phyloP scores from a whole-genome alignment of 2,888 invertebrate genomes.

The Hypomecis punctinalis region DNA sequence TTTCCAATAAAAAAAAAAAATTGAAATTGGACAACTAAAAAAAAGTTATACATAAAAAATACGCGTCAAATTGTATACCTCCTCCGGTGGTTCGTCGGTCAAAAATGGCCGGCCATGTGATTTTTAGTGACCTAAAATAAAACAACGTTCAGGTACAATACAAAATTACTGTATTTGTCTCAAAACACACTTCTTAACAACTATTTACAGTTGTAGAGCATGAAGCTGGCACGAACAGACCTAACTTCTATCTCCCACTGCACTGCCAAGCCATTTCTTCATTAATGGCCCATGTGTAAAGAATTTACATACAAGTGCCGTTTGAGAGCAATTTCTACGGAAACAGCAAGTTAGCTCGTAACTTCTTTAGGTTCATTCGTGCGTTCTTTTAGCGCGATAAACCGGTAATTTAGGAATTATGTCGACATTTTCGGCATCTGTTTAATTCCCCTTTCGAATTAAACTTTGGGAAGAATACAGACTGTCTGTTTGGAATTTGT shows the following conservation, averaged over 20 bases:
- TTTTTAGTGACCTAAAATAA: too few species aligned
- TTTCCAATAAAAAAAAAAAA: too few species aligned
- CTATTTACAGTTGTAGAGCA: background rate
- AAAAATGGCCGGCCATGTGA: too few species aligned
- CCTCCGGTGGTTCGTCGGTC: too few species aligned
- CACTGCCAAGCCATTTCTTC: conserved; percentile 4
- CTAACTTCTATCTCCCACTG: background rate
- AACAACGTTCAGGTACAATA: too few species aligned
- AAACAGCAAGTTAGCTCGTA: conserved; percentile 2
- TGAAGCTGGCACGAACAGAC: background rate
- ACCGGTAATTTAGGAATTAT: conserved; percentile 4
- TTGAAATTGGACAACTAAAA: too few species aligned
- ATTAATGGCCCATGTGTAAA: conserved; percentile 18
- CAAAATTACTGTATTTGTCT: too few species aligned
- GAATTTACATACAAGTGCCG: conserved; percentile 19
- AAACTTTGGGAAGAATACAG: background rate
- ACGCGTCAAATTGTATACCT: too few species aligned
- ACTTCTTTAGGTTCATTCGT: conserved; percentile 18
- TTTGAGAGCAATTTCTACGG: conserved; percentile 15
- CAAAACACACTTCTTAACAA: background rate
- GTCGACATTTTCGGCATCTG: conserved; percentile 6
- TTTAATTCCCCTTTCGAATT: conserved; percentile 11
- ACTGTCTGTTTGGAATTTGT: background rate
- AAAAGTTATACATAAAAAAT: too few species aligned
- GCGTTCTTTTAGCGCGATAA: conserved; percentile 15